Evolutionary conservation across 2,797 vertebrate genomes (phyloP).

Genomic region (Enteromius trimaculatus): DNA sequence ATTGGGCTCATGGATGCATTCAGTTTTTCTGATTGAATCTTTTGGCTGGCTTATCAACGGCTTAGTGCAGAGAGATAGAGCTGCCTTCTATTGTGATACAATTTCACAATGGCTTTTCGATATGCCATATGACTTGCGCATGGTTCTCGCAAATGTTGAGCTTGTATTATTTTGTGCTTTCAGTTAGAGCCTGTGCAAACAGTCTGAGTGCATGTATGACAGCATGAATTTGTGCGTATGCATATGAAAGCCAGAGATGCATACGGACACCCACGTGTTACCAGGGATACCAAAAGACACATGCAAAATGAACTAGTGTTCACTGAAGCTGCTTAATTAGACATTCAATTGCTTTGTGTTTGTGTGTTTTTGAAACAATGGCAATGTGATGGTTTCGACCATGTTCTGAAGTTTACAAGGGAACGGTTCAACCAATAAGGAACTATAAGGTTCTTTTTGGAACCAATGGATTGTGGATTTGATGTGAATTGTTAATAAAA

Average conservation of each 20-base stretch:
- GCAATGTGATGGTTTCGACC: not conserved
- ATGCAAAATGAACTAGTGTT: conserved; percentile 25
- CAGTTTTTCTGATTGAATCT: conserved; percentile 29
- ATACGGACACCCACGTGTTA: conserved; percentile 31
- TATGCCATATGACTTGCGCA: conserved; percentile 2
- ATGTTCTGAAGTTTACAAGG: conserved; percentile 20
- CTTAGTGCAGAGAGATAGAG: conserved; percentile 1
- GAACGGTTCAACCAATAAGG: not conserved
- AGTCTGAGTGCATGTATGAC: not conserved
- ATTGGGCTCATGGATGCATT: conserved; percentile 19
- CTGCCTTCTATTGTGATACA: conserved; percentile 13
- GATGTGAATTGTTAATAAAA: not conserved
- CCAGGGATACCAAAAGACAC: conserved; percentile 50
- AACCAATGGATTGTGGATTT: not conserved
- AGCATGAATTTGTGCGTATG: not conserved
- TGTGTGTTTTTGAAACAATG: not conserved
- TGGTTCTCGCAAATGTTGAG: not conserved
- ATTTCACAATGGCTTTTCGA: conserved; percentile 41
- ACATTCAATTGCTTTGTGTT: not conserved
- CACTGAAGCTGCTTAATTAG: conserved; percentile 28
- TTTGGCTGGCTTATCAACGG: conserved; percentile 28
- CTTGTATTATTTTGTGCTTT: conserved; percentile 14
- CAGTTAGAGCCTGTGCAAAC: not conserved
- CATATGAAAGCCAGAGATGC: not conserved
- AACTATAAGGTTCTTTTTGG: not conserved